Percentiles rank a stretch among this genome's conserved stretches.
Evolutionary conservation across 2,113 vertebrate species (phyloP).

Genomic region (Tragelaphus scriptus): DNA sequence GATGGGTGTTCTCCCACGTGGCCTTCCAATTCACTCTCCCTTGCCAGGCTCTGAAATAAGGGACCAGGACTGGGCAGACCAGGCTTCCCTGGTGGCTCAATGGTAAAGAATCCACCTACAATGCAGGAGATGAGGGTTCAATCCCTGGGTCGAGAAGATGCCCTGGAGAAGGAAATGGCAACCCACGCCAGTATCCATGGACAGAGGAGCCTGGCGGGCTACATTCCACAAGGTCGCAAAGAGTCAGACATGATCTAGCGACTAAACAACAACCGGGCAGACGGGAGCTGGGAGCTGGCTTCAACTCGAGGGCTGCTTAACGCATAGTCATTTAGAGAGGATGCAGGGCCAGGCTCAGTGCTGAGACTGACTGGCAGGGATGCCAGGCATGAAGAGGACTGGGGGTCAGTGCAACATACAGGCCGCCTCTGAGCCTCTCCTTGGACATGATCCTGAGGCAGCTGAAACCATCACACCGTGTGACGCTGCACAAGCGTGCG

Average conservation of each 20-base stretch:
- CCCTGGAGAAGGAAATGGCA: not conserved
- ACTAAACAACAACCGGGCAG: not conserved
- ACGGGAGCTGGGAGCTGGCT: not conserved
- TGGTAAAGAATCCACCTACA: not conserved
- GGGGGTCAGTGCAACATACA: not conserved
- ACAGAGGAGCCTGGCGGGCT: not conserved
- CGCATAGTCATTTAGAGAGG: rapidly evolving
- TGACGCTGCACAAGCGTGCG: rapidly evolving
- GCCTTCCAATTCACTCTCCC: not conserved
- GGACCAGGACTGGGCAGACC: not conserved
- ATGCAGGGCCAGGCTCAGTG: not conserved
- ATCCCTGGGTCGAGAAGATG: not conserved
- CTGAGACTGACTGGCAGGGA: not conserved
- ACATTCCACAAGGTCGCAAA: not conserved
- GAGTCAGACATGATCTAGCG: not conserved
- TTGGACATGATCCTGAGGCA: not conserved
- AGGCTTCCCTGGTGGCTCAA: not conserved
- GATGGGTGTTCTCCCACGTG: not conserved
- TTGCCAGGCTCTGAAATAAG: not conserved
- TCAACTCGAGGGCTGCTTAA: not conserved
- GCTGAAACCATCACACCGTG: not conserved
- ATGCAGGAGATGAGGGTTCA: not conserved
- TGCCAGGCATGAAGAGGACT: not conserved
- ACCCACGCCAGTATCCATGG: not conserved
- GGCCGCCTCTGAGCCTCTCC: not conserved